Conservation (phyloP, 23 tunicate genomes). For the Ciona savignyi region DNA sequence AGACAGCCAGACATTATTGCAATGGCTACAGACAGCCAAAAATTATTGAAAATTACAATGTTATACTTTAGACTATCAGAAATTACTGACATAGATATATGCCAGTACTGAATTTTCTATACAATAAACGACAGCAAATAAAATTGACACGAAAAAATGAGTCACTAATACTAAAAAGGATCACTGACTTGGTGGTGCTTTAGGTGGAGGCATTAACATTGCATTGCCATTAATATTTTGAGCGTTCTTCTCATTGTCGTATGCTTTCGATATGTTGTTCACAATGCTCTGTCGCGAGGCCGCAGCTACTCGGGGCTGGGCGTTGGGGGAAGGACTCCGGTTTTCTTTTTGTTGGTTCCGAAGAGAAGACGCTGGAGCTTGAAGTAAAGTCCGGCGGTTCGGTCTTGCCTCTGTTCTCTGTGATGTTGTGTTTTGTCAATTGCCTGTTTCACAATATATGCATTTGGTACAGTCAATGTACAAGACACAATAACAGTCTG, state of each 20-base stretch:
- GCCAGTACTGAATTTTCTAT: no score
- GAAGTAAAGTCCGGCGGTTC: conserved; percentile 21
- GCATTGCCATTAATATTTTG: conserved; percentile 22
- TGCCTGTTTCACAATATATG: no score
- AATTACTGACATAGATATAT: no score
- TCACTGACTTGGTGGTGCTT: conserved; percentile 59
- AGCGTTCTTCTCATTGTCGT: conserved; percentile 7
- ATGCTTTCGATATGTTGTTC: neutral
- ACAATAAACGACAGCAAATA: no score
- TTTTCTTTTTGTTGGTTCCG: conserved; percentile 24
- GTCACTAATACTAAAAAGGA: neutral
- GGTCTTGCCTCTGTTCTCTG: conserved; percentile 10
- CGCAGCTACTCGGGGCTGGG: neutral
- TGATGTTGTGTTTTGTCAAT: no score
- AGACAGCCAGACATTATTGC: no score
- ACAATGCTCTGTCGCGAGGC: conserved; percentile 18
- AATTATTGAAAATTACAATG: no score
- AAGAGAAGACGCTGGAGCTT: conserved; percentile 14
- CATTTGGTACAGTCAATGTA: no score
- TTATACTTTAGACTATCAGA: no score
- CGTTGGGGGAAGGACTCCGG: conserved; percentile 45
- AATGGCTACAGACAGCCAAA: no score
- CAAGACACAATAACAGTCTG: no score
- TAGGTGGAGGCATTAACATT: conserved; percentile 50
- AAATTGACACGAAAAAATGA: no score